phyloP scores from a whole-genome alignment of 2,113 vertebrate species.

The Anthoscopus minutus region DNA sequence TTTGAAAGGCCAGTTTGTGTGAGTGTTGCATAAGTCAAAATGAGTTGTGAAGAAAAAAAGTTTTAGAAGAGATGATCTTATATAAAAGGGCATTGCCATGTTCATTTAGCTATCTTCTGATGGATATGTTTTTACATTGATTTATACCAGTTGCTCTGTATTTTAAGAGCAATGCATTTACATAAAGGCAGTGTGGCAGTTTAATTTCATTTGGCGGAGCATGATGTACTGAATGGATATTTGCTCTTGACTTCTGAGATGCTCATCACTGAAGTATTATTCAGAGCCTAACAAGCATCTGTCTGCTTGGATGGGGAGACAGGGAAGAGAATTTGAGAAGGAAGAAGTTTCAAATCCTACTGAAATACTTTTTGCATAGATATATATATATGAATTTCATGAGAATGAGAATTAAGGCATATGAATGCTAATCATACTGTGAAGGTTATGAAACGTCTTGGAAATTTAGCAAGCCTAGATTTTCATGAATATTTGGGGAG shows the following conservation, averaged over 20 bases:
- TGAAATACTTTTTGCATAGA: not conserved
- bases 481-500: not conserved
- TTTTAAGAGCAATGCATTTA: not conserved
- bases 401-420: not conserved
- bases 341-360: not conserved
- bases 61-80: not conserved
- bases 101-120: not conserved
- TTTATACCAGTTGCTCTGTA: not conserved
- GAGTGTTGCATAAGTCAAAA: not conserved
- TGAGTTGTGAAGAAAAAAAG: not conserved
- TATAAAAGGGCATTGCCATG: not conserved
- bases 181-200: not conserved
- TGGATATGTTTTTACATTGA: not conserved
- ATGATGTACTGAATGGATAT: not conserved
- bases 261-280: accelerated
- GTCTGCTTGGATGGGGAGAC: not conserved
- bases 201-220: not conserved
- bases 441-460: not conserved
- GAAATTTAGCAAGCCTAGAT: not conserved
- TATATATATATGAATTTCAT: not conserved
- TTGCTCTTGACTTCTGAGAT: not conserved
- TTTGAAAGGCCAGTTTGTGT: not conserved
- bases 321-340: not conserved
- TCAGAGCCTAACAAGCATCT: not conserved
- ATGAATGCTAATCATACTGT: not conserved